These are phyloP conservation scores for Eucriotettix oculatus DNA, from an alignment of 2,888 invertebrate species.

Conservation along the genomic window DNA sequence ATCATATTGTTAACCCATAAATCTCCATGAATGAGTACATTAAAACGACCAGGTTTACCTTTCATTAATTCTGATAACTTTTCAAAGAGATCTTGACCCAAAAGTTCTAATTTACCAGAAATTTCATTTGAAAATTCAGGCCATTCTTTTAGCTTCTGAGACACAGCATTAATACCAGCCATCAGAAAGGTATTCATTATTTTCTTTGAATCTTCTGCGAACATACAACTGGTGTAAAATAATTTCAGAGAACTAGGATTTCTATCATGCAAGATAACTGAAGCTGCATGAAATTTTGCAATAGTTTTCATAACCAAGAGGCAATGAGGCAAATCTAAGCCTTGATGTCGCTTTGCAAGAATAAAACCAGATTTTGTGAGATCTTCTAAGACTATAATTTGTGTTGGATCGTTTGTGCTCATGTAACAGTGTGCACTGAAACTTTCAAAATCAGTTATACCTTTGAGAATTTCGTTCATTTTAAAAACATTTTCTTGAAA, in stretches of 20 bases:
- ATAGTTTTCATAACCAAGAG: background rate
- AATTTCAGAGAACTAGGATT: background rate
- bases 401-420: background rate
- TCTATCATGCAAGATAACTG: background rate
- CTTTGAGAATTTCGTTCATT: background rate
- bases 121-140: background rate
- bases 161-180: background rate
- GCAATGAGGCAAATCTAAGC: background rate
- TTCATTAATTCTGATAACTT: background rate
- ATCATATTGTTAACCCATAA: constrained; percentile 11
- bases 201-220: background rate
- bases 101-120: background rate
- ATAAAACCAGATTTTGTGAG: background rate
- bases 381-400: background rate
- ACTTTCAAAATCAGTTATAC: background rate
- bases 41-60: background rate
- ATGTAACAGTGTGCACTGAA: background rate
- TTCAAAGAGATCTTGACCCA: background rate
- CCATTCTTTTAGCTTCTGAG: background rate
- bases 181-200: background rate
- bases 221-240: background rate
- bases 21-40: constrained; percentile 8
- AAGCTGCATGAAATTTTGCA: background rate
- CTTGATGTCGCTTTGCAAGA: background rate
- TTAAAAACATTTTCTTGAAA: background rate